A percentile compares a stretch with the other conserved stretches of the same genome.
Conservation (phyloP, 2,113 vertebrate species). For the Phalacrocorax aristotelis region DNA sequence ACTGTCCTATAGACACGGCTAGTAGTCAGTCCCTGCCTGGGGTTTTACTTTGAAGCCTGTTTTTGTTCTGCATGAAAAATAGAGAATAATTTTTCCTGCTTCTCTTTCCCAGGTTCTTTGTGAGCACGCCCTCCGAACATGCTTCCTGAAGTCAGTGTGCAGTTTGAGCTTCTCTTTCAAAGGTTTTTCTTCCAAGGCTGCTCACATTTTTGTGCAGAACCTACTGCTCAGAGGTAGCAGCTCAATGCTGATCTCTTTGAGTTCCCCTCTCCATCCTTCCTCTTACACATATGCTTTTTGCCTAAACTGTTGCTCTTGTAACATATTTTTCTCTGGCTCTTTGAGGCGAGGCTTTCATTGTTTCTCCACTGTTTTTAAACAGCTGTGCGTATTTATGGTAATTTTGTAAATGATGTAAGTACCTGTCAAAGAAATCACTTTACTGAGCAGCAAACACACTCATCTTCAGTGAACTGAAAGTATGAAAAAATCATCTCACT, state of each 20-base stretch:
- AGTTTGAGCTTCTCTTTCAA: background rate
- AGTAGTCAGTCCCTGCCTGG: background rate
- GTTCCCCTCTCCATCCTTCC: background rate
- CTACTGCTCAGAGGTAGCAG: background rate
- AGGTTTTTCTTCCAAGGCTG: background rate
- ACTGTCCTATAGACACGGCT: fast-evolving
- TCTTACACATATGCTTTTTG: background rate
- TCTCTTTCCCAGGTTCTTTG: background rate
- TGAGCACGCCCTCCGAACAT: fast-evolving
- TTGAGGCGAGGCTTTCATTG: background rate
- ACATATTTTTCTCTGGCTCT: background rate
- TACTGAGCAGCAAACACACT: background rate
- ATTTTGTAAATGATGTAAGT: background rate
- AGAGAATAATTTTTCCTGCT: background rate
- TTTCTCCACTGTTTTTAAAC: background rate
- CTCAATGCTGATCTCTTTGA: background rate
- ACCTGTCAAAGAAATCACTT: conserved; percentile 6
- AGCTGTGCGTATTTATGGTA: background rate
- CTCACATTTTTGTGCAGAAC: background rate
- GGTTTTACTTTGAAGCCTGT: background rate
- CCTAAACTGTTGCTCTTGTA: background rate
- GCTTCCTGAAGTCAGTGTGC: background rate
- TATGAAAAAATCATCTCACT: background rate
- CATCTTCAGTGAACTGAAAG: background rate
- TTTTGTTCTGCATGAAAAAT: fast-evolving